phyloP scores from a whole-genome alignment of 2,888 invertebrate species.

The Tryphoninae sp. region DNA sequence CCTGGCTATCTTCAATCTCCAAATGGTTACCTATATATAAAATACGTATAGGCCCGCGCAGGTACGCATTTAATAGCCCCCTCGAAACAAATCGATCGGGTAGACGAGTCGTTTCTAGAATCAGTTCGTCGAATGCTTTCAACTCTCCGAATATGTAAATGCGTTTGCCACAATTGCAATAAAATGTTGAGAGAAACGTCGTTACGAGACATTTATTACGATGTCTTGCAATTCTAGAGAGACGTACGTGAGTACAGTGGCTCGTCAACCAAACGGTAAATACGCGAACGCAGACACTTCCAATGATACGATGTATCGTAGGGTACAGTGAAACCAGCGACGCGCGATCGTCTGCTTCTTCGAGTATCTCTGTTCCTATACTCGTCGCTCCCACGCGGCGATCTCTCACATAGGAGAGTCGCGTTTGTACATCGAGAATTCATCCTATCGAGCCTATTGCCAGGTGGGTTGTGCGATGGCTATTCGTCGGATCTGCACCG shows the following conservation, averaged over 20 bases:
- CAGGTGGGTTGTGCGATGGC: slow-evolving; percentile 22
- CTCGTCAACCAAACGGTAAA: slow-evolving; percentile 56
- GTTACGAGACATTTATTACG: too few species aligned
- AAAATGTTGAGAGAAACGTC: too few species aligned
- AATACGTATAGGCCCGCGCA: too few species aligned
- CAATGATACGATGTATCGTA: slow-evolving; percentile 25
- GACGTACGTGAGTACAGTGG: slow-evolving; percentile 33
- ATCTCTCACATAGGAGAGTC: slow-evolving; percentile 11
- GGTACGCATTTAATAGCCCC: too few species aligned
- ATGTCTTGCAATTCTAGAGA: too few species aligned
- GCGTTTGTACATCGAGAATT: slow-evolving; percentile 49
- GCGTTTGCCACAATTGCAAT: too few species aligned
- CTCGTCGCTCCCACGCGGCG: background rate
- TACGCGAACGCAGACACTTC: slow-evolving; percentile 55
- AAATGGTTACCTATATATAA: too few species aligned
- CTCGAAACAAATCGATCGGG: too few species aligned
- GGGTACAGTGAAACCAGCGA: slow-evolving; percentile 2
- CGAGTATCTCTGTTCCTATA: slow-evolving; percentile 28
- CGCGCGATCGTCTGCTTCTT: background rate
- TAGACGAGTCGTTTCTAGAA: too few species aligned
- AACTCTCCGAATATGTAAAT: too few species aligned
- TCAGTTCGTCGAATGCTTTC: too few species aligned
- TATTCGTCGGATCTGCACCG: background rate
- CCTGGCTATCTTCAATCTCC: too few species aligned
- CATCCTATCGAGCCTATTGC: slow-evolving; percentile 46